Percentiles rank a stretch among this genome's conserved stretches.
Evolutionary conservation across 1,140 invertebrate genomes (phyloP).

Genomic region (Metaphire vulgaris): DNA sequence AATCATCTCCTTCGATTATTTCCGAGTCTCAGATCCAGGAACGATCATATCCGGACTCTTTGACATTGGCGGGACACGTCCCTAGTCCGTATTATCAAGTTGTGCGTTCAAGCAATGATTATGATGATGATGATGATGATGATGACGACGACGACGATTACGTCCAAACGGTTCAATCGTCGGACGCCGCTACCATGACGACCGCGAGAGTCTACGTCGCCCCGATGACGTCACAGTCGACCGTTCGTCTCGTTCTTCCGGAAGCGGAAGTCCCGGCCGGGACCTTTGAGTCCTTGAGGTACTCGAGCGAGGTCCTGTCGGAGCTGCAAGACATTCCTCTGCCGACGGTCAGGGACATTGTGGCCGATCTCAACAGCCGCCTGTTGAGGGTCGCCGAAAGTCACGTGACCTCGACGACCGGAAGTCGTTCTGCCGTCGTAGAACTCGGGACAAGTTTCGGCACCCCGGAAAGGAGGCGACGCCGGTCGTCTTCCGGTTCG

Average conservation of each 20-base stretch:
- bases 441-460: constrained; percentile 17
- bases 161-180: not conserved
- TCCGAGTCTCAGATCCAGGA: not conserved
- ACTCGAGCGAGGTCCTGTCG: not conserved
- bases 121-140: too few relatives aligned
- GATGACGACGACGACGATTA: not conserved
- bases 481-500: not conserved
- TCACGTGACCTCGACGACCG: not conserved
- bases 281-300: not conserved
- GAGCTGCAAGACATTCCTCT: not conserved
- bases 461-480: not conserved
- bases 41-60: not conserved
- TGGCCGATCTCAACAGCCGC: constrained; percentile 19
- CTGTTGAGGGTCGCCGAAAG: constrained; percentile 20
- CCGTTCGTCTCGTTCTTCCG: not conserved
- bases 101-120: not conserved
- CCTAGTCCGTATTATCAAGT: not conserved
- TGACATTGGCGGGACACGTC: not conserved
- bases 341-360: constrained; percentile 22
- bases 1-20: not conserved
- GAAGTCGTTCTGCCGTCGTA: not conserved
- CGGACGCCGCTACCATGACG: not conserved
- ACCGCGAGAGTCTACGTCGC: not conserved
- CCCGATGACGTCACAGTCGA: not conserved
- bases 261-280: not conserved